Percentiles rank a stretch among this genome's conserved stretches.
Conservation (phyloP, 2,797 vertebrate genomes). For the Gobionotothen gibberifrons region DNA sequence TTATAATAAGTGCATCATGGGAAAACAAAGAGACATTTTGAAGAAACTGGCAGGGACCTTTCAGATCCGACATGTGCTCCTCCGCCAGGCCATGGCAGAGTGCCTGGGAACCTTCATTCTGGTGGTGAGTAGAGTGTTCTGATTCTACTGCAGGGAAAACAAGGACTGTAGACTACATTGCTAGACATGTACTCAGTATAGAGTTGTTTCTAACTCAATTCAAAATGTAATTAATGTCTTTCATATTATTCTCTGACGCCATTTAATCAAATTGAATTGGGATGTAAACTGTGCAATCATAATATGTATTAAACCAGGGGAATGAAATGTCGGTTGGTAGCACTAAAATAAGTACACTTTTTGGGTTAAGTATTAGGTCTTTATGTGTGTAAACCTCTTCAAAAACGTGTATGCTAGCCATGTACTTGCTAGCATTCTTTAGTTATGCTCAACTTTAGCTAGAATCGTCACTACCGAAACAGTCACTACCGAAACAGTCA, state of each 20-base stretch:
- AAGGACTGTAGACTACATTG: background rate
- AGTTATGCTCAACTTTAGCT: too few relatives aligned
- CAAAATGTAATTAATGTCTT: background rate
- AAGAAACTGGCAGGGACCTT: conserved; percentile 81
- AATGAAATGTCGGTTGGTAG: background rate
- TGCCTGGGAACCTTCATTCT: conserved; percentile 89
- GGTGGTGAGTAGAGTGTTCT: conserved; percentile 83
- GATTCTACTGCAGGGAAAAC: conserved; percentile 14
- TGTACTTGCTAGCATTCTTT: too few relatives aligned
- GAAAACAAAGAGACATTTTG: conserved; percentile 85
- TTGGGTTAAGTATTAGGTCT: too few relatives aligned
- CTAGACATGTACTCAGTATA: background rate
- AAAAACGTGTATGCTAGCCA: too few relatives aligned
- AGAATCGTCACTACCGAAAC: too few relatives aligned
- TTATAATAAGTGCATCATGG: conserved; percentile 75
- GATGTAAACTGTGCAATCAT: background rate
- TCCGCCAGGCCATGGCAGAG: conserved; percentile 88
- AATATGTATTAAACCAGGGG: background rate
- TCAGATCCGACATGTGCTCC: conserved; percentile 82
- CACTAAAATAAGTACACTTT: background rate
- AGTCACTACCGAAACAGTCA: too few relatives aligned
- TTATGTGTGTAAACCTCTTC: too few relatives aligned
- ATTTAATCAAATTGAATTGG: background rate
- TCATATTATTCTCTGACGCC: background rate
- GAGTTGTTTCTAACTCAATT: conserved; percentile 1